Evolutionary conservation across 1,140 invertebrate genomes (phyloP), one percentile per base, ranked within the genome.

Genomic region (Frieseomelitta varia): DNA sequence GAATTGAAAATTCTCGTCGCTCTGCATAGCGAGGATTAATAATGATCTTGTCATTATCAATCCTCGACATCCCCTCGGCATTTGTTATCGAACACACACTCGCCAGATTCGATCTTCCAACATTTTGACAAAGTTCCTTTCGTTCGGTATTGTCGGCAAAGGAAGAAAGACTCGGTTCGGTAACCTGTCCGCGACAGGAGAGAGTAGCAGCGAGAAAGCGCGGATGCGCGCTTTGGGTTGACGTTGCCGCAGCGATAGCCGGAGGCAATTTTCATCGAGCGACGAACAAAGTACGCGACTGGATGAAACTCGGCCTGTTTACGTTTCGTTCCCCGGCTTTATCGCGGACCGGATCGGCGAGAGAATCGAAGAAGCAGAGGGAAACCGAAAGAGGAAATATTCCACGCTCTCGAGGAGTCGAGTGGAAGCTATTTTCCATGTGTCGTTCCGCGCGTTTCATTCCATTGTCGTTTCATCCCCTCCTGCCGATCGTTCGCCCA

Each of bases 251-350:
- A 87, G 86, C 88, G 86, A 89, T 87, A 88, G 74, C 78, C 81
- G 65, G 55, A 53, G 79, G 85, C 87, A 89, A 89, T 89, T 89
- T 76, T 85, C 78, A 86, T 78, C 67, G 15, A 53, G 81, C 79
- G 77, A 82, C 24, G 79, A 65, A 21, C 21, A 63, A 14, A 67
- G 55, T 27, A 27, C 63, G 72, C 63, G 76, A 53, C 76, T 30
- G 78, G 83, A 80, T 61, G 77, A 55, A 67, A 63, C 68, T 73
- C 65, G 76, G 84, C 71, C 87, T 85, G 79, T 89, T 86, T 89
- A 79, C 79, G 53, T 79, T 89, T n/a, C 67, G 39, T 72, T 55
- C 65, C 4, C 34, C 19, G 19, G 21, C 58, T 68, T 47, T 80
- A 85, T 83, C 76, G 71, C 15, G 56, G 51, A 67, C 58, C 69